These are phyloP conservation scores for Huso huso DNA, from an alignment of 2,797 vertebrate species.

Conservation along the genomic window DNA sequence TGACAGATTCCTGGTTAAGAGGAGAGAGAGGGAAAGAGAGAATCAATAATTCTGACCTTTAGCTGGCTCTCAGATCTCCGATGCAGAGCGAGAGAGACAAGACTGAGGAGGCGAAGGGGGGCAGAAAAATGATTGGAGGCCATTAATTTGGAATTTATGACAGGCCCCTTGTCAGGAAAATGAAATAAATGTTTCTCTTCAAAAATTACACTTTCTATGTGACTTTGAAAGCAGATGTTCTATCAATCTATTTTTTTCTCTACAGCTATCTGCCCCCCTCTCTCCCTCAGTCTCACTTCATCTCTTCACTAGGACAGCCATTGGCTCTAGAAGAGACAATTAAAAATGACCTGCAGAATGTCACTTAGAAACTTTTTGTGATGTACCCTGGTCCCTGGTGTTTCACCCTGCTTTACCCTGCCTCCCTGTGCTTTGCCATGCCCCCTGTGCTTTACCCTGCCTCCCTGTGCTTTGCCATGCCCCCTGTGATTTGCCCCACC, in stretches of 20 bases:
- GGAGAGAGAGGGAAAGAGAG: not conserved
- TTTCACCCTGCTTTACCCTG: too few relatives aligned
- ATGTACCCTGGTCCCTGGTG: too few relatives aligned
- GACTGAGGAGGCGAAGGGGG: not conserved
- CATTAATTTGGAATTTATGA: not conserved
- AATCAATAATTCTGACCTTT: constrained; percentile 38
- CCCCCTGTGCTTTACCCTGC: too few relatives aligned
- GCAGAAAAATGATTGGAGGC: not conserved
- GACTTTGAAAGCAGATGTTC: too few relatives aligned
- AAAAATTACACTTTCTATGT: not conserved
- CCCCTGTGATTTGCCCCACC: too few relatives aligned
- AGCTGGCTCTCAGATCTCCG: constrained; percentile 29
- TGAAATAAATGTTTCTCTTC: not conserved
- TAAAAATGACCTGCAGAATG: too few relatives aligned
- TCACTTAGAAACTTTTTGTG: too few relatives aligned
- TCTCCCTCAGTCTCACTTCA: not conserved
- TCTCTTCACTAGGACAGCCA: too few relatives aligned
- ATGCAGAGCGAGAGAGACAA: constrained; percentile 24
- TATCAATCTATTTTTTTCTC: not conserved
- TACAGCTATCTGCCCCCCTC: not conserved
- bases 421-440: too few relatives aligned
- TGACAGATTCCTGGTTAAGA: not conserved
- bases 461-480: too few relatives aligned
- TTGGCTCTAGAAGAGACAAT: too few relatives aligned
- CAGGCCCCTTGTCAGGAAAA: not conserved